A percentile compares a stretch with the other conserved stretches of the same genome.
Conservation (phyloP, 2,888 invertebrate species). For the Sacculina carcini region DNA sequence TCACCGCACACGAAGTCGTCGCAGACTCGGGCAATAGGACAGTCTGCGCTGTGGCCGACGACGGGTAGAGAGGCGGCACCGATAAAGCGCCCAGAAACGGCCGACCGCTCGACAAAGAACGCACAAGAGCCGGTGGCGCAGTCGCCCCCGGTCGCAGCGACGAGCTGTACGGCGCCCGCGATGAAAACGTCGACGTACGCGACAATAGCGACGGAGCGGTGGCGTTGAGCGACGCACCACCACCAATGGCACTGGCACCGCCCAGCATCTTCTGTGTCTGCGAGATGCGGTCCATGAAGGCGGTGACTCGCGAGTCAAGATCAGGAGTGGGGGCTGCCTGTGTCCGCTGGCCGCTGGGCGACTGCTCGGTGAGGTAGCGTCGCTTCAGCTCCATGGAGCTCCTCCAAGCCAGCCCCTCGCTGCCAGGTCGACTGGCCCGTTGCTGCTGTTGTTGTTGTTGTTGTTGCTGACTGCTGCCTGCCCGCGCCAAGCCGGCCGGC, state of each 20-base stretch:
- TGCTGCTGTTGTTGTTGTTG: neutral
- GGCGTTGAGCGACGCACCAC: no score
- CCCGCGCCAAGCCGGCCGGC: neutral
- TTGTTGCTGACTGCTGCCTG: neutral
- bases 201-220: neutral
- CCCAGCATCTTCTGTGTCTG: conserved; percentile 23
- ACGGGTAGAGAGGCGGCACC: no score
- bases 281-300: conserved; percentile 55
- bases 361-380: conserved; percentile 39
- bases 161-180: no score
- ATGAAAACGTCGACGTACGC: no score
- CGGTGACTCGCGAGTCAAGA: conserved; percentile 55
- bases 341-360: conserved; percentile 11
- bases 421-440: conserved; percentile 18
- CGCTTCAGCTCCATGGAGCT: conserved; percentile 62
- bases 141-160: no score
- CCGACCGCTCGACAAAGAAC: no score
- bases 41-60: no score
- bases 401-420: conserved; percentile 63
- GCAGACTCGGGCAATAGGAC: no score
- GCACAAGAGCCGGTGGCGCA: no score
- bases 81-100: no score
- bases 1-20: no score
- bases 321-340: conserved; percentile 24
- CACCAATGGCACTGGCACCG: no score